A percentile compares a stretch with the other conserved stretches of the same genome.
Conservation (phyloP, 1,140 invertebrate genomes). For the Drosophila arizonae region DNA sequence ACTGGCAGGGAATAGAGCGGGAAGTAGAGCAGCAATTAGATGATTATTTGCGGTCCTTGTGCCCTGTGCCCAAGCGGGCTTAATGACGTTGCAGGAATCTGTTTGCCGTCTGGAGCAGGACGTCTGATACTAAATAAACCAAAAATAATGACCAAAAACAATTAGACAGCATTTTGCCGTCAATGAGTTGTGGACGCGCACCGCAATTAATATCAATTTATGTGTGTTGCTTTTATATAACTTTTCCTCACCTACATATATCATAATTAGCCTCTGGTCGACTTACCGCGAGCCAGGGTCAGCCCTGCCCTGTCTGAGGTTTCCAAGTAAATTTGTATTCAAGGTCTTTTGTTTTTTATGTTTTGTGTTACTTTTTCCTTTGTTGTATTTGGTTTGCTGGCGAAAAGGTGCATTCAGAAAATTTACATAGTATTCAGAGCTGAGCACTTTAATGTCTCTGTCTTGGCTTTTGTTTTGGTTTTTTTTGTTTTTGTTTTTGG, state of each 20-base stretch:
- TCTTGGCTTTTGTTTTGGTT: conserved; percentile 44
- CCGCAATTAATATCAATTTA: conserved; percentile 77
- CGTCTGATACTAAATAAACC: conserved; percentile 1
- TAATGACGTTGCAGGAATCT: conserved; percentile 66
- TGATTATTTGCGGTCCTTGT: conserved; percentile 61
- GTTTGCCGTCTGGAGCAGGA: conserved; percentile 29
- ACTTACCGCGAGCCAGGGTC: conserved; percentile 13
- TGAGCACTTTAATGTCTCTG: conserved; percentile 44
- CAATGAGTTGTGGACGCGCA: conserved; percentile 45
- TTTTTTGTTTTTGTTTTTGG: conserved; percentile 42
- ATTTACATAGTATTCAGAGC: conserved; percentile 62
- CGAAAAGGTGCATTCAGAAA: conserved; percentile 46
- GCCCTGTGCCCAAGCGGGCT: conserved; percentile 39
- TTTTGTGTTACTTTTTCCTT: neutral
- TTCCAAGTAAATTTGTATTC: conserved; percentile 12
- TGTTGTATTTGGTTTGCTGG: neutral
- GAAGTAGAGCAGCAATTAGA: conserved; percentile 56
- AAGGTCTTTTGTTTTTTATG: neutral
- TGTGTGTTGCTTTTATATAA: conserved; percentile 47
- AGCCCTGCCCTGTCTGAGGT: neutral
- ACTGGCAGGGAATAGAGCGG: conserved; percentile 20
- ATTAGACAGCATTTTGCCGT: conserved; percentile 50
- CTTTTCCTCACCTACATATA: conserved; percentile 61
- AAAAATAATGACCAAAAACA: conserved; percentile 67
- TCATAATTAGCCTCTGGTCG: conserved; percentile 65